phyloP scores from a whole-genome alignment of 2,113 vertebrate genomes.

The Lophochroa leadbeateri region DNA sequence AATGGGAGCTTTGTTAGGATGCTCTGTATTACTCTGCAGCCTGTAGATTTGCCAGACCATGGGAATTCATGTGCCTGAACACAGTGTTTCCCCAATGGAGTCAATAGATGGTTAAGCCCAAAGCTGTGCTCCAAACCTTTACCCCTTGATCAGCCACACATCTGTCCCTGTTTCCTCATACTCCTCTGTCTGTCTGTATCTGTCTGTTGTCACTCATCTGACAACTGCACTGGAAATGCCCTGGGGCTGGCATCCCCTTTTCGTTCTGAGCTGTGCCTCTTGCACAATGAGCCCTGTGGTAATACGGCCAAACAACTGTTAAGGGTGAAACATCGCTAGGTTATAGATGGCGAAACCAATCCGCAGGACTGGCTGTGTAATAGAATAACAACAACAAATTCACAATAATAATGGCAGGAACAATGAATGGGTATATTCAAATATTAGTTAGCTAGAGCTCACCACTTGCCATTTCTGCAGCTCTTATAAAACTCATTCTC shows the following conservation, averaged over 20 bases:
- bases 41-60: not conserved
- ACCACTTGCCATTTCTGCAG: not conserved
- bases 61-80: not conserved
- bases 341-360: slow-evolving; percentile 55
- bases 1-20: not conserved
- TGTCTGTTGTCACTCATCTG: slow-evolving; percentile 16
- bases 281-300: slow-evolving; percentile 13
- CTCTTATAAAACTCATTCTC: not conserved
- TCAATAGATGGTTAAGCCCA: not conserved
- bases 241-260: slow-evolving; percentile 32
- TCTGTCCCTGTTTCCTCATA: not conserved
- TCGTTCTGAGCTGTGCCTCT: slow-evolving; percentile 17
- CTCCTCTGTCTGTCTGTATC: not conserved
- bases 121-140: not conserved
- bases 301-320: not conserved
- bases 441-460: slow-evolving; percentile 28
- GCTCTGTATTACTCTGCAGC: not conserved
- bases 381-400: slow-evolving; percentile 60
- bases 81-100: not conserved
- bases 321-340: slow-evolving; percentile 31
- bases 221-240: slow-evolving; percentile 33
- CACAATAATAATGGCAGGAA: slow-evolving; percentile 38
- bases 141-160: not conserved
- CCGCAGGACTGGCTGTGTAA: slow-evolving; percentile 12
- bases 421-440: slow-evolving; percentile 55